Conservation (phyloP, 1,140 invertebrate species). For the Papilio machaon region DNA sequence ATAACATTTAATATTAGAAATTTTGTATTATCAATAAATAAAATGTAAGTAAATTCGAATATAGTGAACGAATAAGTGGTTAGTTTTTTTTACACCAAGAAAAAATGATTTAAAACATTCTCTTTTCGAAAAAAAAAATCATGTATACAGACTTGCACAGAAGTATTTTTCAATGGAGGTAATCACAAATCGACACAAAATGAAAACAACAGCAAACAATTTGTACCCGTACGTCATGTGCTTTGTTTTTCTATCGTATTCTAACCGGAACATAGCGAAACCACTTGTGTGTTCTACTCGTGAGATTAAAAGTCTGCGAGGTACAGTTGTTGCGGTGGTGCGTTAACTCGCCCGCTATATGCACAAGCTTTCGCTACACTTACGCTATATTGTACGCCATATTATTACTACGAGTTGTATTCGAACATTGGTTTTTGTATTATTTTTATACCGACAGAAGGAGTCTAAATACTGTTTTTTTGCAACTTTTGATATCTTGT, state of each 20-base stretch:
- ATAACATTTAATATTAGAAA: too few relatives aligned
- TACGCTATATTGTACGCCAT: slow-evolving; percentile 2
- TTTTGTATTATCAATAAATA: too few relatives aligned
- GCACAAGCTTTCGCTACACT: slow-evolving; percentile 28
- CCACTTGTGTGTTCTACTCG: slow-evolving; percentile 33
- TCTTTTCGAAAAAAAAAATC: background rate
- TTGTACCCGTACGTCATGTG: slow-evolving; percentile 8
- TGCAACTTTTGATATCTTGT: too few relatives aligned
- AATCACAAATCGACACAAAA: slow-evolving; percentile 23
- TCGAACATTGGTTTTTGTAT: slow-evolving; percentile 1
- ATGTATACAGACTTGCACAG: background rate
- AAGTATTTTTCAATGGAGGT: background rate
- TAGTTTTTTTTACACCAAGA: too few relatives aligned
- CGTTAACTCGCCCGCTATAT: slow-evolving; percentile 28
- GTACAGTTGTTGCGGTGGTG: slow-evolving; percentile 36
- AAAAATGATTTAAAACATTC: background rate
- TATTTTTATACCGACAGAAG: background rate
- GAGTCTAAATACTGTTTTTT: background rate
- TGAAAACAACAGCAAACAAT: slow-evolving; percentile 19
- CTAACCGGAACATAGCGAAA: slow-evolving; percentile 21
- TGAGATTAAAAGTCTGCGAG: slow-evolving; percentile 38
- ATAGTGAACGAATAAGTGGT: too few relatives aligned
- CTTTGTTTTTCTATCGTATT: slow-evolving; percentile 20
- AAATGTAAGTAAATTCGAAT: too few relatives aligned
- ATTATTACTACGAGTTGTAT: slow-evolving; percentile 25